Conservation (phyloP, 1,140 invertebrate genomes). For the Amphibalanus amphitrite region DNA sequence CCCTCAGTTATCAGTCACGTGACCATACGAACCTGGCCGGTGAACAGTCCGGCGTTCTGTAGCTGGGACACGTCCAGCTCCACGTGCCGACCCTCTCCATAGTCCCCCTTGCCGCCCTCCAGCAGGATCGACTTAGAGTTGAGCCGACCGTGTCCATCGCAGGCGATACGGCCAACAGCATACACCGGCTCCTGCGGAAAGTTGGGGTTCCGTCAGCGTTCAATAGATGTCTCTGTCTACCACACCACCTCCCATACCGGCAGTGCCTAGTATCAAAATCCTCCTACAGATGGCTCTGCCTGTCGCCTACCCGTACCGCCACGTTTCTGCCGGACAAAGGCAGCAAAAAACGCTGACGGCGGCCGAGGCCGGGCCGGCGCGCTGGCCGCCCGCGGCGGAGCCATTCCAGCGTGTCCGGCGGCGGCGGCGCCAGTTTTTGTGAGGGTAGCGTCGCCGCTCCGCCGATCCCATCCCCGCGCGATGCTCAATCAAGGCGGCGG, state of each 20-base stretch:
- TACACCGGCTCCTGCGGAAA: slow-evolving; percentile 24
- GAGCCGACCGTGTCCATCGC: slow-evolving; percentile 39
- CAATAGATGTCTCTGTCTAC: not conserved
- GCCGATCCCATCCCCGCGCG: too few relatives aligned
- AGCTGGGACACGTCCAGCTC: slow-evolving; percentile 41
- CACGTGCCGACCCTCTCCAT: slow-evolving; percentile 27
- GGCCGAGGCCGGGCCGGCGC: too few relatives aligned
- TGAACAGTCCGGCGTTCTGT: slow-evolving; percentile 54
- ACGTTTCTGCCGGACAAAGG: not conserved
- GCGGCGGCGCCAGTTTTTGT: too few relatives aligned
- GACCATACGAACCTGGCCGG: slow-evolving; percentile 68
- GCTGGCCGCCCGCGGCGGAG: too few relatives aligned
- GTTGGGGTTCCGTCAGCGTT: slow-evolving; percentile 3
- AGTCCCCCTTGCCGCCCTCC: slow-evolving; percentile 42
- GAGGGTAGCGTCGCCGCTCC: too few relatives aligned
- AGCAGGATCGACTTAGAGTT: slow-evolving; percentile 47
- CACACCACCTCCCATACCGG: too few relatives aligned
- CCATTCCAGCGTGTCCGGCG: too few relatives aligned
- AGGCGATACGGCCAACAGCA: slow-evolving; percentile 46
- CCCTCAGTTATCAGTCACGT: too few relatives aligned
- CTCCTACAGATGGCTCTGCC: not conserved
- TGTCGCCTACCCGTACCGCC: not conserved
- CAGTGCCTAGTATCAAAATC: too few relatives aligned
- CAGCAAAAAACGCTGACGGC: not conserved
- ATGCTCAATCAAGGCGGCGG: too few relatives aligned